phyloP scores from a whole-genome alignment of 2,797 vertebrate species.

The Peromyscus attwateri region DNA sequence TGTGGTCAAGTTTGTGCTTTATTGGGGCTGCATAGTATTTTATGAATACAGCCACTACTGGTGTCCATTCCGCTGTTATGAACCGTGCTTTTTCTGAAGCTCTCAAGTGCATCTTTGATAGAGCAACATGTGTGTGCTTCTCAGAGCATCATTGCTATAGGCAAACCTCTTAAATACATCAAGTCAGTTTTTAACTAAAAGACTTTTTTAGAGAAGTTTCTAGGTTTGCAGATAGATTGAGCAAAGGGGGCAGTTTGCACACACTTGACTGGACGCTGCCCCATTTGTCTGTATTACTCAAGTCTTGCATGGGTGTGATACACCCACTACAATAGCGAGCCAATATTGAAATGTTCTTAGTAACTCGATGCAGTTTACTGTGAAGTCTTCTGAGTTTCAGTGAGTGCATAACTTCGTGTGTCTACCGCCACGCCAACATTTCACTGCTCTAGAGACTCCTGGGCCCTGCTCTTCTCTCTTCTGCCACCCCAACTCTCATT shows the following conservation, averaged over 20 bases:
- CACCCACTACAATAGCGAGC: neutral
- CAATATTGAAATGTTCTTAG: neutral
- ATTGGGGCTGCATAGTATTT: neutral
- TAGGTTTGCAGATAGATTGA: neutral
- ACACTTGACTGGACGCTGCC: neutral
- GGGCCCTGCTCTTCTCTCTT: neutral
- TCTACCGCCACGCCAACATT: neutral
- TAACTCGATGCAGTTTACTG: neutral
- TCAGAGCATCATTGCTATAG: neutral
- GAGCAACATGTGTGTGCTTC: neutral
- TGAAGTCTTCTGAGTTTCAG: neutral
- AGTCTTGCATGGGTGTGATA: neutral
- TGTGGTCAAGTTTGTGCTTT: neutral
- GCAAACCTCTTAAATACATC: neutral
- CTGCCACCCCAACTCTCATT: neutral
- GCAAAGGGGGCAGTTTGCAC: neutral
- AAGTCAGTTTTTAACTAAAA: conserved; percentile 21
- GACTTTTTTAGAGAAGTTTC: neutral
- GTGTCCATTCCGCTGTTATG: neutral
- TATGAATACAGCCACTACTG: neutral
- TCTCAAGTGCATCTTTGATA: neutral
- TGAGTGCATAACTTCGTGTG: neutral
- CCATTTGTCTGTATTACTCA: neutral
- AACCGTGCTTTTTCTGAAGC: neutral
- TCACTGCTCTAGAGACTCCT: conserved; percentile 30